Evolutionary conservation across 1,140 invertebrate genomes (phyloP).

Genomic region (Microvelia longipes): DNA sequence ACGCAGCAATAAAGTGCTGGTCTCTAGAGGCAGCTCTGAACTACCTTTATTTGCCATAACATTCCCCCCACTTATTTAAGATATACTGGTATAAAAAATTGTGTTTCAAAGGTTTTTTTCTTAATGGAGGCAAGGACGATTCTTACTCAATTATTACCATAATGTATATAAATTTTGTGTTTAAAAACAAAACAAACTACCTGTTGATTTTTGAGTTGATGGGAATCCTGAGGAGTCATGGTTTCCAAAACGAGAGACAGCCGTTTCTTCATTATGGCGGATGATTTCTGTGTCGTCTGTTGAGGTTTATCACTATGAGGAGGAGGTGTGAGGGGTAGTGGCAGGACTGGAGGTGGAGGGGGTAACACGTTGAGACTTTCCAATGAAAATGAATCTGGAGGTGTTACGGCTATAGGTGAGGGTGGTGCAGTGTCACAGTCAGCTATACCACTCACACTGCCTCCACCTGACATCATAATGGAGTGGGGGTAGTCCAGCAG

Average conservation of each 20-base stretch:
- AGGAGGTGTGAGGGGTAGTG: background rate
- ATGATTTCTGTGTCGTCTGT: slow-evolving; percentile 31
- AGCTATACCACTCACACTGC: background rate
- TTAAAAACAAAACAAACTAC: background rate
- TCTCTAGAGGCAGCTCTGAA: too few species aligned
- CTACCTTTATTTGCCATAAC: too few species aligned
- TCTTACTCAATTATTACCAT: too few species aligned
- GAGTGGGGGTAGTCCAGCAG: slow-evolving; percentile 86
- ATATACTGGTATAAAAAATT: too few species aligned
- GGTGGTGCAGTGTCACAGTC: background rate
- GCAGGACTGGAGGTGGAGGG: slow-evolving; percentile 7
- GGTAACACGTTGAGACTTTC: slow-evolving; percentile 34
- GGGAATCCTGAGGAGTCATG: background rate
- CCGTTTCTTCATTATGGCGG: slow-evolving; percentile 7
- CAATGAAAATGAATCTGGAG: slow-evolving; percentile 32
- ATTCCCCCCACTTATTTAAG: too few species aligned
- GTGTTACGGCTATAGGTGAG: background rate
- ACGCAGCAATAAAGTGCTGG: too few species aligned
- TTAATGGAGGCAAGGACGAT: too few species aligned
- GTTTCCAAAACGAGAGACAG: slow-evolving; percentile 5
- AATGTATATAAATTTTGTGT: too few species aligned
- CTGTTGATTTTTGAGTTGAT: background rate
- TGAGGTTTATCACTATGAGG: background rate
- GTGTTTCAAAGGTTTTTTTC: too few species aligned
- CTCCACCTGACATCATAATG: slow-evolving; percentile 39